Percentiles rank a stretch among this genome's conserved stretches.
Evolutionary conservation across 2,888 invertebrate genomes (phyloP).

Genomic region (Rhyacophila evoluta): DNA sequence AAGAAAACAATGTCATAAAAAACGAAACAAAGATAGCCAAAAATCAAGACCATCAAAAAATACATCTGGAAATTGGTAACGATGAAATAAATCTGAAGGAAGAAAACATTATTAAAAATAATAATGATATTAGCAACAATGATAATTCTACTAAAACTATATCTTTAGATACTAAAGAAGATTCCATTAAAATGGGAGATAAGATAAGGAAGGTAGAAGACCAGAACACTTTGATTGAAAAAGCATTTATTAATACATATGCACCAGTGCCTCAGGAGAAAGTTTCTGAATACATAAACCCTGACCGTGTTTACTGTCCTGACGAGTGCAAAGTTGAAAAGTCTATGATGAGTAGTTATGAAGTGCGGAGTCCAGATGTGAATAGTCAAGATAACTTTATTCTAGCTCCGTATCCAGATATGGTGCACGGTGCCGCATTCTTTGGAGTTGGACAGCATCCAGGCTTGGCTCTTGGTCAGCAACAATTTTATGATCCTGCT

Average conservation of each 20-base stretch:
- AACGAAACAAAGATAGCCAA: neutral
- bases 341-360: neutral
- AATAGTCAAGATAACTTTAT: neutral
- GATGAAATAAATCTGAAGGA: neutral
- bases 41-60: neutral
- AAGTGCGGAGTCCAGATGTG: neutral
- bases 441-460: neutral
- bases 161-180: neutral
- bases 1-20: neutral
- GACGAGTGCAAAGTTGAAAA: neutral
- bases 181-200: neutral
- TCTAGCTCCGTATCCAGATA: neutral
- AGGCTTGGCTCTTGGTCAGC: neutral
- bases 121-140: neutral
- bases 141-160: neutral
- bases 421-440: neutral
- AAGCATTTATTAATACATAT: neutral
- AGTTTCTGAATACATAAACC: neutral
- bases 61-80: no score
- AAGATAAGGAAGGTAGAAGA: neutral
- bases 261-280: neutral
- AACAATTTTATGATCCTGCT: neutral
- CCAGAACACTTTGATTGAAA: neutral
- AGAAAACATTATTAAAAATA: neutral
- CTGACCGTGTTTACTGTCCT: neutral